Conservation (phyloP, 2,888 invertebrate species). For the Harpalus rufipes region DNA sequence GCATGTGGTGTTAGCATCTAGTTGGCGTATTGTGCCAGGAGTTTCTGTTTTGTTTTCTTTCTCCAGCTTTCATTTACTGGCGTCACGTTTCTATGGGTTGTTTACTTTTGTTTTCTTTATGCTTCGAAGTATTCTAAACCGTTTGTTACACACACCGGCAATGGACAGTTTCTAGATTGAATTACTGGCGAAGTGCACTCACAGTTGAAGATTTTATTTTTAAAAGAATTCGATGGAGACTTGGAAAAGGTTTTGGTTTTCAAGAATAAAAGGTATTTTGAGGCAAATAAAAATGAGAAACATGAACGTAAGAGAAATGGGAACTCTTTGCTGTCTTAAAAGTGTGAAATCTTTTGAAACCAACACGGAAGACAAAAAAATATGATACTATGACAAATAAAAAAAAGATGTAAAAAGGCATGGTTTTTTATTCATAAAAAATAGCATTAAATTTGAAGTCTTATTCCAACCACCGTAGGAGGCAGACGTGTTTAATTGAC, state of each 20-base stretch:
- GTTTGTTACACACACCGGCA: constrained; percentile 21
- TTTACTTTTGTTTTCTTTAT: constrained; percentile 42
- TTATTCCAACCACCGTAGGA: too few species aligned
- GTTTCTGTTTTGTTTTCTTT: constrained; percentile 43
- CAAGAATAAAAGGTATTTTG: not conserved
- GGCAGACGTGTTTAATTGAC: too few species aligned
- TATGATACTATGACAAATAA: too few species aligned
- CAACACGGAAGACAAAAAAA: too few species aligned
- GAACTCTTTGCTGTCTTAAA: too few species aligned
- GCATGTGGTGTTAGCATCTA: constrained; percentile 51
- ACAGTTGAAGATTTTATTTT: constrained; percentile 9
- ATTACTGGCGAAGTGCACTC: constrained; percentile 38
- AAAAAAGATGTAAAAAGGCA: not conserved
- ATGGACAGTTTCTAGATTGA: constrained; percentile 34
- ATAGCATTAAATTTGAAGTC: too few species aligned
- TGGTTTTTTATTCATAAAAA: too few species aligned
- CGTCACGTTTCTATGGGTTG: constrained; percentile 43
- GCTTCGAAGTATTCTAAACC: constrained; percentile 24
- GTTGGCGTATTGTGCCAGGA: constrained; percentile 42
- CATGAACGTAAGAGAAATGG: too few species aligned
- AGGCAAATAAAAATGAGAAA: not conserved
- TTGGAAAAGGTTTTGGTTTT: not conserved
- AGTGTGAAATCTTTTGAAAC: too few species aligned
- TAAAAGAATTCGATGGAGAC: constrained; percentile 12
- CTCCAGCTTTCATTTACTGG: constrained; percentile 40